Evolutionary conservation across 2,797 vertebrate species (phyloP).

Genomic region (Tamandua tetradactyla): DNA sequence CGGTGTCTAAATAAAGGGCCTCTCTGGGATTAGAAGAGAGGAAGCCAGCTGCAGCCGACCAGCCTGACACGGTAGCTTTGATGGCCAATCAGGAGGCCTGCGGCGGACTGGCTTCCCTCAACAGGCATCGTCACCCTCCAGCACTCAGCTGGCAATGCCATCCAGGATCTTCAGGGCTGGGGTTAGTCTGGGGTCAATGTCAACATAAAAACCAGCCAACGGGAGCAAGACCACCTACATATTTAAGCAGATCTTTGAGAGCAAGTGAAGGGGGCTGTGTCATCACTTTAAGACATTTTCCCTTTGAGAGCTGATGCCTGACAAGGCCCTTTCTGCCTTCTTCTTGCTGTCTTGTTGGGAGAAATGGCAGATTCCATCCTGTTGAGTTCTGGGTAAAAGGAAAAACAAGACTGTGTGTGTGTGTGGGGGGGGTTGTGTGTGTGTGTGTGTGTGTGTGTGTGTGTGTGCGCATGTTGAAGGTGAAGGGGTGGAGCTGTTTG

Average conservation of each 20-base stretch:
- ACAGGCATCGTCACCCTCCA: constrained; percentile 68
- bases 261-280: background rate
- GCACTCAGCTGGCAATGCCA: constrained; percentile 72
- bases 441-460: background rate
- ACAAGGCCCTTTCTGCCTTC: constrained; percentile 52
- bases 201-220: constrained; percentile 81
- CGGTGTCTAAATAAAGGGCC: constrained; percentile 64
- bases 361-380: background rate
- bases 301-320: constrained; percentile 42
- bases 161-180: constrained; percentile 82
- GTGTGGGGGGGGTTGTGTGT: background rate
- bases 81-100: constrained; percentile 45
- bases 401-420: background rate
- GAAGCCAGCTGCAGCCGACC: constrained; percentile 56
- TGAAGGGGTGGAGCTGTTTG: constrained; percentile 5
- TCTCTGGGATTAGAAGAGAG: constrained; percentile 66
- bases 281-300: constrained; percentile 50
- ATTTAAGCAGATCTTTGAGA: constrained; percentile 78
- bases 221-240: constrained; percentile 81
- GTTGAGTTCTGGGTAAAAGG: constrained; percentile 19
- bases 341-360: too few relatives aligned
- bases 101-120: constrained; percentile 11
- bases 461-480: background rate
- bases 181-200: constrained; percentile 84
- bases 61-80: constrained; percentile 37